Evolutionary conservation across 2,888 invertebrate species (phyloP).

Genomic region (Rambutsinella grinnellia): DNA sequence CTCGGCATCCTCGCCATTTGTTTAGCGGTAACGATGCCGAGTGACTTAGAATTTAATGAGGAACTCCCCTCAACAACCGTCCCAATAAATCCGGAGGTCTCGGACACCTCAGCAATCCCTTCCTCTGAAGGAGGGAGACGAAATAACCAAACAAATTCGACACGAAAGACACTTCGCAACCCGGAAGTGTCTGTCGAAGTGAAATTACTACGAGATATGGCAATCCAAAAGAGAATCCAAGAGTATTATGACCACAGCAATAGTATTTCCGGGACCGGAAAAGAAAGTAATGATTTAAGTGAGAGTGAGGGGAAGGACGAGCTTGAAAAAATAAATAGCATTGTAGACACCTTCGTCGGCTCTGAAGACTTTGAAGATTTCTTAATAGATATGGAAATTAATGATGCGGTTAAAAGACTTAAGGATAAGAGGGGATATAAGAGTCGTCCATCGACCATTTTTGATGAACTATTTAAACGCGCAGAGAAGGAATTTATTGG

Average conservation of each 20-base stretch:
- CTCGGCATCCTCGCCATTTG: constrained; percentile 55
- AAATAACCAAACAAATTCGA: constrained; percentile 45
- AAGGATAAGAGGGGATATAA: constrained; percentile 53
- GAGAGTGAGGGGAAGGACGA: not conserved
- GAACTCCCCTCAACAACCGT: constrained; percentile 22
- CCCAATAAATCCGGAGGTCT: constrained; percentile 16
- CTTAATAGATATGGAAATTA: constrained; percentile 57
- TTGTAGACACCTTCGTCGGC: constrained; percentile 53
- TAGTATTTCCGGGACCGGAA: not conserved
- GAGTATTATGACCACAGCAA: constrained; percentile 38
- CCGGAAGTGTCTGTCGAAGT: constrained; percentile 52
- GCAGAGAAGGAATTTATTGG: constrained; percentile 59
- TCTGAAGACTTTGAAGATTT: constrained; percentile 59
- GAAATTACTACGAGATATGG: constrained; percentile 48
- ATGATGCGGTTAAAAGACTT: constrained; percentile 51
- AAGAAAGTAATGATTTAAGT: not conserved
- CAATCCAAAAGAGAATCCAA: constrained; percentile 52
- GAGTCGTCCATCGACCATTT: constrained; percentile 45
- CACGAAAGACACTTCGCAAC: constrained; percentile 35
- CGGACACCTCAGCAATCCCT: constrained; percentile 9
- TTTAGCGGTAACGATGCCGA: constrained; percentile 55
- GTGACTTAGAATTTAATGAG: constrained; percentile 53
- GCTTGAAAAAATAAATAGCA: constrained; percentile 39
- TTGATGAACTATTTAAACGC: constrained; percentile 57
- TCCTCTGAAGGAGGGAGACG: constrained; percentile 10